phyloP scores from a whole-genome alignment of 2,888 invertebrate species.

The Drepana falcataria region DNA sequence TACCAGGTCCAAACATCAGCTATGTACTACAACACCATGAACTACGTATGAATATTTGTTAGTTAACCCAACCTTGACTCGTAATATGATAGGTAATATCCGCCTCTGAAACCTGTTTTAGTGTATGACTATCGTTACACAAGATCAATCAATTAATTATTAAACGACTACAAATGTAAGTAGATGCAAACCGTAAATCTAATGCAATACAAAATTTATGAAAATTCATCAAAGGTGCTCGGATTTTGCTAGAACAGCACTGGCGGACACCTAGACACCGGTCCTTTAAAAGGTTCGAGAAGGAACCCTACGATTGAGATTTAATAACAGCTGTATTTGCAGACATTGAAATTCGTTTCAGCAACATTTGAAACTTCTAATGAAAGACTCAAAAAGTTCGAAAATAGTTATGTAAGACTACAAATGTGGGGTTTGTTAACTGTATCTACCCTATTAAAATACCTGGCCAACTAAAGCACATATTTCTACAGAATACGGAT shows the following conservation, averaged over 20 bases:
- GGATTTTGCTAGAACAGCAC: neutral
- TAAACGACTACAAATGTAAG: neutral
- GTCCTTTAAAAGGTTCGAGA: neutral
- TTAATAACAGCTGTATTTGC: too few relatives aligned
- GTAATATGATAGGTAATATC: neutral
- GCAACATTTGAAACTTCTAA: too few relatives aligned
- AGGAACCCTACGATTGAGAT: neutral
- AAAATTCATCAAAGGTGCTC: too few relatives aligned
- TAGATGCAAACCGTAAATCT: neutral
- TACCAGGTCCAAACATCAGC: neutral
- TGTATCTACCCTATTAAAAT: neutral
- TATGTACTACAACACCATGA: constrained; percentile 4
- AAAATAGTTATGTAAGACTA: too few relatives aligned
- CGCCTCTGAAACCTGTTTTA: neutral
- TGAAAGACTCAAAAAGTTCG: too few relatives aligned
- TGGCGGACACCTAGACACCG: neutral
- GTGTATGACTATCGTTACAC: neutral
- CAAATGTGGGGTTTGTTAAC: too few relatives aligned
- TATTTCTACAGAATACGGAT: neutral
- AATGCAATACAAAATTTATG: too few relatives aligned
- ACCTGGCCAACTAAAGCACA: neutral
- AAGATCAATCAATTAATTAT: neutral
- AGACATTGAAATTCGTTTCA: too few relatives aligned
- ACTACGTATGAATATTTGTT: neutral
- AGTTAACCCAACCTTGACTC: neutral